A percentile compares a stretch with the other conserved stretches of the same genome.
Evolutionary conservation across 2,797 vertebrate genomes (phyloP).

Genomic region (Xenops minutus): DNA sequence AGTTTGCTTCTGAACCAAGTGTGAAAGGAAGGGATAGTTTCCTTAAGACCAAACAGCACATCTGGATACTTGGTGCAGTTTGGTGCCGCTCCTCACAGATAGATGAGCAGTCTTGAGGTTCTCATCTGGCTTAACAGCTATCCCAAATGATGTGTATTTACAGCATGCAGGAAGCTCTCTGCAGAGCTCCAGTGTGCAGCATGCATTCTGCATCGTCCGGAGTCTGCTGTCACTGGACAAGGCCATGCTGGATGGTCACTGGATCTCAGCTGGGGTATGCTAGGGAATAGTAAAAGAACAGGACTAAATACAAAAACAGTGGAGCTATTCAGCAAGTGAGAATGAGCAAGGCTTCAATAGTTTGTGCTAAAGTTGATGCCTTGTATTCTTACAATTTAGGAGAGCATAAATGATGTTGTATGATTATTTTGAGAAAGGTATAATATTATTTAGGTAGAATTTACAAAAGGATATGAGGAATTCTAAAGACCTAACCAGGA

Average conservation of each 20-base stretch:
- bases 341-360: neutral
- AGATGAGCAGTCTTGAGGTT: neutral
- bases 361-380: neutral
- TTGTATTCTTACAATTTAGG: neutral
- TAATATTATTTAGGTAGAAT: neutral
- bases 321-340: neutral
- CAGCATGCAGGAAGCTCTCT: neutral
- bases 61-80: neutral
- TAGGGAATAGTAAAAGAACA: neutral
- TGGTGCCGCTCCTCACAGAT: neutral
- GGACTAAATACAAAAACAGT: neutral
- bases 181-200: neutral
- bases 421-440: neutral
- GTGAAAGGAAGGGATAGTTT: neutral
- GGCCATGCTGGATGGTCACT: rapidly evolving
- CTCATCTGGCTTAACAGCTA: neutral
- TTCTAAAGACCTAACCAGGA: neutral
- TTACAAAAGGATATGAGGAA: neutral
- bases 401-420: neutral
- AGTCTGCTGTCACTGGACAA: neutral
- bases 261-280: rapidly evolving
- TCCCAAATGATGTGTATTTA: neutral
- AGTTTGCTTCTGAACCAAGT: neutral
- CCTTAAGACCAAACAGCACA: neutral
- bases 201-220: rapidly evolving